Conservation (phyloP, 2,113 vertebrate species). For the Ictalurus punctatus region DNA sequence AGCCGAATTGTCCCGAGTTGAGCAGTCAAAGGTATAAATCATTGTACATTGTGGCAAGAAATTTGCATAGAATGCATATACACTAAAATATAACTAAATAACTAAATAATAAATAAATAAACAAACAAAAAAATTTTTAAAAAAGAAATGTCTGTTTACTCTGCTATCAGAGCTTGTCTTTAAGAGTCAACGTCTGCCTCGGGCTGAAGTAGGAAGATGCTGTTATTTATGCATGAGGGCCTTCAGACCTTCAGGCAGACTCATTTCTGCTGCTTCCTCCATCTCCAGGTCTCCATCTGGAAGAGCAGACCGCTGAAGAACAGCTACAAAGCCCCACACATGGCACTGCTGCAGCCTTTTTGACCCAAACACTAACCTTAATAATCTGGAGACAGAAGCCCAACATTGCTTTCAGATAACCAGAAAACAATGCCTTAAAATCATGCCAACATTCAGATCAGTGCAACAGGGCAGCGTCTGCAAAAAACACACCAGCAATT, state of each 20-base stretch:
- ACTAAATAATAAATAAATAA: too few species aligned
- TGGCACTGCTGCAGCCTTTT: background rate
- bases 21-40: background rate
- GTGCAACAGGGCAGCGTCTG: constrained; percentile 29
- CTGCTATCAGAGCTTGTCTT: constrained; percentile 34
- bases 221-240: constrained; percentile 45
- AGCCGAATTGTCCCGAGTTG: background rate
- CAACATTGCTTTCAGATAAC: background rate
- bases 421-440: background rate
- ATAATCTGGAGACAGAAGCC: constrained; percentile 9
- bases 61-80: background rate
- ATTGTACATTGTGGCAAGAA: background rate
- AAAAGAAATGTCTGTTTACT: constrained; percentile 22
- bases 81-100: background rate
- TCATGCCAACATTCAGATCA: constrained; percentile 16
- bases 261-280: constrained; percentile 13
- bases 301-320: constrained; percentile 1
- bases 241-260: constrained; percentile 45
- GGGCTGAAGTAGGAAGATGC: constrained; percentile 15
- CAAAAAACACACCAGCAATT: constrained; percentile 39
- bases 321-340: background rate
- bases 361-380: constrained; percentile 20
- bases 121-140: too few species aligned
- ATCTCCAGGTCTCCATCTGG: constrained; percentile 6
- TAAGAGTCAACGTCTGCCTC: constrained; percentile 30